phyloP scores from a whole-genome alignment of 2,113 vertebrate species.

The Alethe castanea region DNA sequence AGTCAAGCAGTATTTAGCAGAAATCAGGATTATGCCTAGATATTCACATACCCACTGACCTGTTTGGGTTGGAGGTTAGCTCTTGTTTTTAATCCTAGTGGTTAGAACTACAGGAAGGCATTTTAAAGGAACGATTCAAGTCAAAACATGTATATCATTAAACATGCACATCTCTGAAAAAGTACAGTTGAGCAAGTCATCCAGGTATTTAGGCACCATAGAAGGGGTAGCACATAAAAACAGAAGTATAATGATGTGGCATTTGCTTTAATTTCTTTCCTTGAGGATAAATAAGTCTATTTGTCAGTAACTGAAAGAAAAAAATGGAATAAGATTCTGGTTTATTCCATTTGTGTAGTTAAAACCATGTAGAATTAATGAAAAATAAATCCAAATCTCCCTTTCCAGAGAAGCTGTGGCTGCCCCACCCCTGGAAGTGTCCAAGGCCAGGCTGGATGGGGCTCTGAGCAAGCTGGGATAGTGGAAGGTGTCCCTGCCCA shows the following conservation, averaged over 20 bases:
- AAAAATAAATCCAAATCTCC: neutral
- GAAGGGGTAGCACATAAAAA: neutral
- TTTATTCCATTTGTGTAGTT: neutral
- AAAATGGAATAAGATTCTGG: neutral
- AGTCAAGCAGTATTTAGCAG: neutral
- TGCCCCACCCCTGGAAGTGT: neutral
- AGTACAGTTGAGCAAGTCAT: neutral
- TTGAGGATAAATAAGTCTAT: neutral
- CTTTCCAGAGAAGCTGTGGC: neutral
- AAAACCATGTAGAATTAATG: neutral
- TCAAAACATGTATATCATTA: neutral
- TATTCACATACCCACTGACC: neutral
- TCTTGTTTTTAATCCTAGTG: neutral
- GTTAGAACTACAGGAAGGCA: neutral
- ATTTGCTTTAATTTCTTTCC: neutral
- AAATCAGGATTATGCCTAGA: neutral
- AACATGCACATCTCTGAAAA: neutral
- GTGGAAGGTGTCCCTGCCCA: neutral
- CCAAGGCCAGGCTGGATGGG: neutral
- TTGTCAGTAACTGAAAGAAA: neutral
- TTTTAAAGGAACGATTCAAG: neutral
- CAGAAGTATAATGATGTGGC: rapidly evolving
- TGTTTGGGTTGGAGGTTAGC: neutral
- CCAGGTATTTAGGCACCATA: neutral
- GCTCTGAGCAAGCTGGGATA: neutral